A percentile compares a stretch with the other conserved stretches of the same genome.
Conservation (phyloP, 2,888 invertebrate species). For the Microchrysa polita region DNA sequence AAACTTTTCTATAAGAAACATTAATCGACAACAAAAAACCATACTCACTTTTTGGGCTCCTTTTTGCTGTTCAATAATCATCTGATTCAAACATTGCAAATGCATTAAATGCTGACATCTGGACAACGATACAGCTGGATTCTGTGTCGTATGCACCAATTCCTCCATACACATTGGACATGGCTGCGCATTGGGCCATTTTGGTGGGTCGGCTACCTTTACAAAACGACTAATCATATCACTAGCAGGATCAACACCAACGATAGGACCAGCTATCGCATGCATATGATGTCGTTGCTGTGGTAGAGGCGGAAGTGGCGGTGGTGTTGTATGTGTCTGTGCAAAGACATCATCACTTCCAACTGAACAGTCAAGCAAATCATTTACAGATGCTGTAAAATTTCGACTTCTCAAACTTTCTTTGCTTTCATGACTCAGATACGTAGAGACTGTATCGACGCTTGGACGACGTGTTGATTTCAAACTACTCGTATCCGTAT, state of each 20-base stretch:
- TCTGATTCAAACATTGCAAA: constrained; percentile 79
- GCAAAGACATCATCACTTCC: constrained; percentile 78
- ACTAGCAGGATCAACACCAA: constrained; percentile 65
- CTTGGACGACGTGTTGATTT: constrained; percentile 83
- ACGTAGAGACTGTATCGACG: constrained; percentile 88
- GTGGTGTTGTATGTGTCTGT: constrained; percentile 54
- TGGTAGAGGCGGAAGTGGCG: constrained; percentile 56
- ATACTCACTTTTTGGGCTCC: constrained; percentile 61
- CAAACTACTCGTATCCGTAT: constrained; percentile 71
- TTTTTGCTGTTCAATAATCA: constrained; percentile 73
- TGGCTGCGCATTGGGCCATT: constrained; percentile 76
- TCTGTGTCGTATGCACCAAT: constrained; percentile 64
- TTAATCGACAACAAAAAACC: too few species aligned
- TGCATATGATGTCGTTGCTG: constrained; percentile 55
- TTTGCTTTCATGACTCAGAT: constrained; percentile 86
- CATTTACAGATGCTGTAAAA: constrained; percentile 69
- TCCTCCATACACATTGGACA: constrained; percentile 77
- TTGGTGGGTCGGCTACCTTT: constrained; percentile 72
- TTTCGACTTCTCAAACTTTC: constrained; percentile 71
- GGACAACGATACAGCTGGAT: constrained; percentile 73
- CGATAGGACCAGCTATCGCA: constrained; percentile 65
- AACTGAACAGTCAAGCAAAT: constrained; percentile 75
- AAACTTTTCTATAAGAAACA: too few species aligned
- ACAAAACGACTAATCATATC: constrained; percentile 76
- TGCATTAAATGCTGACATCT: constrained; percentile 85